Evolutionary conservation across 1,140 invertebrate genomes (phyloP).

Genomic region (Drosophila leontia): DNA sequence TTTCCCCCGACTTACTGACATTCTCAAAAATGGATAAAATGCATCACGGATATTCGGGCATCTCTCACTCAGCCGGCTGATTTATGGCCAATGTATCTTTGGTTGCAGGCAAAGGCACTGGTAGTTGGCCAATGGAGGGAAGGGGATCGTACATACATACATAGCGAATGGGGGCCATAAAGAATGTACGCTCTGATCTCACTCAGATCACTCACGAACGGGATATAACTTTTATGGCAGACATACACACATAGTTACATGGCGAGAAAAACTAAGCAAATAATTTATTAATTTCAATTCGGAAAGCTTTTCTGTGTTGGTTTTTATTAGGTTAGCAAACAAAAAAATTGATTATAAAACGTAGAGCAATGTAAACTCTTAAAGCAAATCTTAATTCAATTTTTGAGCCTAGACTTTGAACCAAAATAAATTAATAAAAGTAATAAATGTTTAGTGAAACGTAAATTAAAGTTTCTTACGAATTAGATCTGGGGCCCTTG

Average conservation of each 20-base stretch:
- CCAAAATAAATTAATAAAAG: not conserved
- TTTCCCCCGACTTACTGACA: conserved; percentile 7
- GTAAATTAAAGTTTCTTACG: not conserved
- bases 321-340: too few relatives aligned
- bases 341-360: too few relatives aligned
- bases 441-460: not conserved
- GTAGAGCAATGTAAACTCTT: too few relatives aligned
- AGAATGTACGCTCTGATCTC: conserved; percentile 44
- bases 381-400: too few relatives aligned
- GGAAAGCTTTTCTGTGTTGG: too few relatives aligned
- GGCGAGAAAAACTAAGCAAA: not conserved
- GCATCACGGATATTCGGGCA: conserved; percentile 22
- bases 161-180: conserved; percentile 41
- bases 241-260: conserved; percentile 12
- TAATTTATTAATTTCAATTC: too few relatives aligned
- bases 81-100: conserved; percentile 44
- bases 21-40: conserved; percentile 59
- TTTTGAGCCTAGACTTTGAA: too few relatives aligned
- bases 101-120: conserved; percentile 33
- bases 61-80: conserved; percentile 43
- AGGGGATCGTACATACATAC: not conserved
- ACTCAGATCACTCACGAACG: conserved; percentile 60
- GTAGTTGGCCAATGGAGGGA: conserved; percentile 31
- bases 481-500: not conserved
- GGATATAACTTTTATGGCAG: conserved; percentile 51